Evolutionary conservation across 92 coral and sea anemone species (phyloP).

Genomic region (Parazoanthus atlanticus): DNA sequence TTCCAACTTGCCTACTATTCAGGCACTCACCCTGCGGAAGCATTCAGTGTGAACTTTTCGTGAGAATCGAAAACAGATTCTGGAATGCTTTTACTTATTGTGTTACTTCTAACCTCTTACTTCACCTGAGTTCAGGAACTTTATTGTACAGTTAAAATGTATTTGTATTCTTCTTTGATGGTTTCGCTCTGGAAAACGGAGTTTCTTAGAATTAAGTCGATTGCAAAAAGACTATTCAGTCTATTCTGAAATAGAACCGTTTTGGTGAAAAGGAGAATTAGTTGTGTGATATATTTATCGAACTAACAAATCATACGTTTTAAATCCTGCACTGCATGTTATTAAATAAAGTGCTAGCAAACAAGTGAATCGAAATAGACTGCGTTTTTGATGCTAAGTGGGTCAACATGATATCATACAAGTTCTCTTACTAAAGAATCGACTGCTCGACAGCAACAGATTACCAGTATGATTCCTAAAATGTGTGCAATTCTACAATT

Average conservation of each 20-base stretch:
- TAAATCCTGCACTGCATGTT: too few species aligned
- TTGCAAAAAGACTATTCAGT: too few species aligned
- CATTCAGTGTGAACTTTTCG: not conserved
- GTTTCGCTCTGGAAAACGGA: not conserved
- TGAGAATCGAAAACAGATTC: not conserved
- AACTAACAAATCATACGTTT: not conserved
- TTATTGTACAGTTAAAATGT: not conserved
- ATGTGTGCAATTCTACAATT: too few species aligned
- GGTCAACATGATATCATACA: too few species aligned
- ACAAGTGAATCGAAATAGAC: too few species aligned
- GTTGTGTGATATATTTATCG: too few species aligned
- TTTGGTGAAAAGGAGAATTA: not conserved
- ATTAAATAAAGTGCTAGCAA: not conserved
- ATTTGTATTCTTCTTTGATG: not conserved
- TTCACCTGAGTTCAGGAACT: not conserved
- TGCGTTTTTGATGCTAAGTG: too few species aligned
- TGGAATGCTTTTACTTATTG: not conserved
- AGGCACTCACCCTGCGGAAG: not conserved
- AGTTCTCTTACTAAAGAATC: too few species aligned
- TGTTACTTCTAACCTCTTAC: not conserved
- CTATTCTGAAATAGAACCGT: not conserved
- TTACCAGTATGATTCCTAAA: too few species aligned
- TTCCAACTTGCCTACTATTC: not conserved
- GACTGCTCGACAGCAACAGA: too few species aligned
- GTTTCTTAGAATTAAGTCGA: not conserved